These are phyloP conservation scores for Ceuthmochares aereus DNA, from an alignment of 2,113 vertebrate genomes.

Conservation along the genomic window DNA sequence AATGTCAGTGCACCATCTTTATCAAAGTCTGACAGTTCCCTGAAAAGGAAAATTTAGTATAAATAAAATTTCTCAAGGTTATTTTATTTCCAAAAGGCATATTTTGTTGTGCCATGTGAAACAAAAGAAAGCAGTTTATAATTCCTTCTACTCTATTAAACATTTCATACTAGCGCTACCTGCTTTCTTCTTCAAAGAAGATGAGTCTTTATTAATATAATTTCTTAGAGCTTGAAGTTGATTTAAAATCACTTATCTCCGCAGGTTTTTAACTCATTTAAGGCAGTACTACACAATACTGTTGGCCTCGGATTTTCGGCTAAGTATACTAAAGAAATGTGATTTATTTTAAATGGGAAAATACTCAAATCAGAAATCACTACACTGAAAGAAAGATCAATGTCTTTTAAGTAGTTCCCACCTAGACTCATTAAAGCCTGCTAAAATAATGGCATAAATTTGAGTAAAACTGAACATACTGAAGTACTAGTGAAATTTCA, in stretches of 20 bases:
- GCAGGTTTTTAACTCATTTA: not conserved
- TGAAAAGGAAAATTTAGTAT: slow-evolving; percentile 73
- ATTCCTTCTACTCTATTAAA: not conserved
- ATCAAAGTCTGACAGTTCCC: slow-evolving; percentile 99
- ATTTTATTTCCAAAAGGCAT: not conserved
- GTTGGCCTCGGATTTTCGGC: not conserved
- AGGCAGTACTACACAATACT: not conserved
- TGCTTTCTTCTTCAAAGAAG: not conserved
- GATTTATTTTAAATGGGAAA: not conserved
- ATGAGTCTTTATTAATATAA: not conserved
- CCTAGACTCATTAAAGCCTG: not conserved
- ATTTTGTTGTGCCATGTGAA: not conserved
- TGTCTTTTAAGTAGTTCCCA: not conserved
- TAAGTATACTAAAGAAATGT: not conserved
- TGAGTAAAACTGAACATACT: not conserved
- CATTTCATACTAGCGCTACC: not conserved
- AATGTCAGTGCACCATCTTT: slow-evolving; percentile 97
- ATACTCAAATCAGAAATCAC: not conserved
- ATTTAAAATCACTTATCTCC: not conserved
- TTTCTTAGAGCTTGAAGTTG: not conserved
- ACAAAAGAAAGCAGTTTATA: not conserved
- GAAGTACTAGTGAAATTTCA: not conserved
- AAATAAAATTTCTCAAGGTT: slow-evolving; percentile 29
- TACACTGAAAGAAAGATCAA: not conserved
- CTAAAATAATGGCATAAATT: not conserved